Base-by-base conservation (phyloP, 2,888 invertebrate species). In the Andrena chrysosceles region DNA sequence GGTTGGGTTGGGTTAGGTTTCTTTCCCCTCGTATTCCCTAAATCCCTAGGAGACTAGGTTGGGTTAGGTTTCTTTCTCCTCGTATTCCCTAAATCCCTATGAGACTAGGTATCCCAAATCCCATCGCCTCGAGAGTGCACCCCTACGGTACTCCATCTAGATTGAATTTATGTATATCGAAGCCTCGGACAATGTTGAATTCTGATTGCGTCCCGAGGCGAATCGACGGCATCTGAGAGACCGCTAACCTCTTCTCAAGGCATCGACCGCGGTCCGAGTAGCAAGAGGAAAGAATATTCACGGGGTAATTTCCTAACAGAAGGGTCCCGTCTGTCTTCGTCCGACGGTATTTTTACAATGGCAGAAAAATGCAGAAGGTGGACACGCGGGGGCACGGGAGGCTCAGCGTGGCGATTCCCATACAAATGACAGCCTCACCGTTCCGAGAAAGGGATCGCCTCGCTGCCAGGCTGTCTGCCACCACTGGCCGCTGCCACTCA, bases 401-500 rank as follows among this genome's bases (percentile, higher is more conserved):
- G 16, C 13, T 48, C 6, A 60, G 31, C 77, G 86, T 89, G 90
- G 42, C 81, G 91, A 89, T 89, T 83, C 77, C 74, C 85, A 85
- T 89, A 89, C 89, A 74, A 87, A 88, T 87, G 68, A 74, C 74
- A 67, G 77, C 56, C 72, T 77, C 69, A 63, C 52, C 85, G 85
- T 92, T 91, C 91, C 85, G 74, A 90, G 92, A 93, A 91, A 88
- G 90, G 89, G 88, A 89, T 84, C 85, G 87, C 86, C 81, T 77
- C 81, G 92, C 92, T 93, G 93, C 93, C 93, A 93, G 90, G 90
- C 93, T 92, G 93, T 93, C 93, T 93, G 91, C 91, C 91, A 85
- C 89, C 85, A 81, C 83, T 72, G 68, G 63, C 70, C 81, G 56
- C 49, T 59, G 72, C 69, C 81, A 85, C 84, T 86, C 81, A 74